phyloP scores from a whole-genome alignment of 92 coral and sea anemone species.

The Epizoanthus stellaris region DNA sequence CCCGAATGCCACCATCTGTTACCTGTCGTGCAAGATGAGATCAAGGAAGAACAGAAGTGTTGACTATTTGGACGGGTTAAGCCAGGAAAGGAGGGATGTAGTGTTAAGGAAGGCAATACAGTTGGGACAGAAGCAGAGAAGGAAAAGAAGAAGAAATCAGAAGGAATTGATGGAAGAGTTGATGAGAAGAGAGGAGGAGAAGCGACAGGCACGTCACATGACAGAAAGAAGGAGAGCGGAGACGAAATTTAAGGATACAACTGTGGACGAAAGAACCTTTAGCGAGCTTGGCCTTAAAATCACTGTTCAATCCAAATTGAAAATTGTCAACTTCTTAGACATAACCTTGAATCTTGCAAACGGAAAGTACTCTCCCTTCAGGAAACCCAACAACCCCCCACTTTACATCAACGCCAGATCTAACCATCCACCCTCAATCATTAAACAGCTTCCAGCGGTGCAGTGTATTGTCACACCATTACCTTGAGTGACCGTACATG shows the following conservation, averaged over 20 bases:
- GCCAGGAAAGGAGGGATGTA: background rate
- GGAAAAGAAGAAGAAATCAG: background rate
- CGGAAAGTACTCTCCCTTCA: too few species aligned
- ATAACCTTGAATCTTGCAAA: too few species aligned
- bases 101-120: background rate
- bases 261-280: background rate
- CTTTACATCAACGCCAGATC: too few species aligned
- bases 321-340: too few species aligned
- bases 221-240: conserved; percentile 18
- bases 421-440: too few species aligned
- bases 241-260: background rate
- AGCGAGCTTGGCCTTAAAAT: too few species aligned
- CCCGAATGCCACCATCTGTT: conserved; percentile 40
- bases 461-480: too few species aligned
- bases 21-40: conserved; percentile 14
- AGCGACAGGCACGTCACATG: conserved; percentile 3
- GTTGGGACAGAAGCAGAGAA: conserved; percentile 7
- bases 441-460: too few species aligned
- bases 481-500: too few species aligned
- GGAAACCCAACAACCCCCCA: too few species aligned
- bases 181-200: conserved; percentile 8
- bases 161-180: conserved; percentile 30
- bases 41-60: conserved; percentile 29
- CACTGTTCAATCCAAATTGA: too few species aligned
- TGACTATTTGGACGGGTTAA: conserved; percentile 15